These are phyloP conservation scores for Limenitis camilla DNA, from an alignment of 2,888 invertebrate species.

Conservation along the genomic window DNA sequence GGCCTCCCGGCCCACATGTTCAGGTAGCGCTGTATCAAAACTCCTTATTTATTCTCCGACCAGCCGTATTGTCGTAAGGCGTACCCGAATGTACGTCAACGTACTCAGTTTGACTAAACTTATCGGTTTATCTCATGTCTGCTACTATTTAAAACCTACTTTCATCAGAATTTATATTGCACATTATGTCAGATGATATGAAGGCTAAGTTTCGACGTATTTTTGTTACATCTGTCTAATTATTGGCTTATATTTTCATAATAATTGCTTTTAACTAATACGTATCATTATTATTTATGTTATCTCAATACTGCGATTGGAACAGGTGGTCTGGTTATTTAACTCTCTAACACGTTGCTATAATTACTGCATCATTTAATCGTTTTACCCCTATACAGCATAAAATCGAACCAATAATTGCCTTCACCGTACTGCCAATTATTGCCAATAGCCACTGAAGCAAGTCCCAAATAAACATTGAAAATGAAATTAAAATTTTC, in stretches of 20 bases:
- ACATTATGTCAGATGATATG: too few relatives aligned
- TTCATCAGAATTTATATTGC: too few relatives aligned
- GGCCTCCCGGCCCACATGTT: constrained; percentile 73
- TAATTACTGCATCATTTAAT: constrained; percentile 6
- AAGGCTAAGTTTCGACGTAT: too few relatives aligned
- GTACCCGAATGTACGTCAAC: background rate
- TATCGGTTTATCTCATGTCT: background rate
- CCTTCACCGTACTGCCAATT: constrained; percentile 55
- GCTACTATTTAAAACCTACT: too few relatives aligned
- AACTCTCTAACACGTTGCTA: background rate
- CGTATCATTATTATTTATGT: too few relatives aligned
- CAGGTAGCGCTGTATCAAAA: constrained; percentile 72
- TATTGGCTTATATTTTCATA: too few relatives aligned
- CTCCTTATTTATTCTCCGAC: constrained; percentile 54
- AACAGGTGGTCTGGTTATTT: background rate
- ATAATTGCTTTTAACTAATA: too few relatives aligned
- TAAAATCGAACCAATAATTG: constrained; percentile 40
- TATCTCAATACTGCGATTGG: too few relatives aligned
- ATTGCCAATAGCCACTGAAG: constrained; percentile 57
- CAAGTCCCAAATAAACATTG: constrained; percentile 7
- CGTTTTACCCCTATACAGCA: constrained; percentile 23
- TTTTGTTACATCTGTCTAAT: too few relatives aligned
- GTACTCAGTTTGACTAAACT: background rate
- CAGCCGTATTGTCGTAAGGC: too few relatives aligned
- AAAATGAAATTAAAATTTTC: background rate